Evolutionary conservation across 2,888 invertebrate species (phyloP).

Genomic region (Sesia bembeciformis): DNA sequence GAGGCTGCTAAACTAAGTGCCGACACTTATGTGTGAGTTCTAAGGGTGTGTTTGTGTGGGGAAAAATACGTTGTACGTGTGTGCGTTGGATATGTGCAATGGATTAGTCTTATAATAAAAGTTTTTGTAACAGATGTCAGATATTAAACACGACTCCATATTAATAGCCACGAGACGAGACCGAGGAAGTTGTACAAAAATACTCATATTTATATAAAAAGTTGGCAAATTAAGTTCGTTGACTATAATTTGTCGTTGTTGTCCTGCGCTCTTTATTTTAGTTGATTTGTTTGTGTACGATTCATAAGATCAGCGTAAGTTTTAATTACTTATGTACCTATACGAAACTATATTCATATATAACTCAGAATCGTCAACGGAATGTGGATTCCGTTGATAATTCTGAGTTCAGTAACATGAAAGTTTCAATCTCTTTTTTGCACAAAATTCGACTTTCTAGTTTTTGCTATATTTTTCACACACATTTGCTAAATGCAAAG

Average conservation of each 20-base stretch:
- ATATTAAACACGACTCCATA: slow-evolving; percentile 71
- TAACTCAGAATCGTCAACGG: too few relatives aligned
- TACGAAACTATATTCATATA: too few relatives aligned
- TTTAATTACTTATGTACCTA: too few relatives aligned
- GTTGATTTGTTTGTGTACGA: slow-evolving; percentile 41
- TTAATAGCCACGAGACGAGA: slow-evolving; percentile 61
- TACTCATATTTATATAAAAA: slow-evolving; percentile 49
- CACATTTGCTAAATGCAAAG: too few relatives aligned
- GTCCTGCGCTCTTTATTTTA: slow-evolving; percentile 32
- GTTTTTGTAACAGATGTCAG: slow-evolving; percentile 74
- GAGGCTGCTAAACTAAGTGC: slow-evolving; percentile 65
- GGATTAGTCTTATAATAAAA: slow-evolving; percentile 75
- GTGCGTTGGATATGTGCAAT: slow-evolving; percentile 51
- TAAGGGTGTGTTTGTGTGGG: slow-evolving; percentile 23
- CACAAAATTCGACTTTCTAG: too few relatives aligned
- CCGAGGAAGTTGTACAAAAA: slow-evolving; percentile 34
- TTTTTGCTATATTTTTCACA: too few relatives aligned
- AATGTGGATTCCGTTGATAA: too few relatives aligned
- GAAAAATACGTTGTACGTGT: slow-evolving; percentile 24
- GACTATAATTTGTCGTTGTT: slow-evolving; percentile 27
- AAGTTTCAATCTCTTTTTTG: too few relatives aligned
- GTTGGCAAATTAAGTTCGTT: slow-evolving; percentile 60
- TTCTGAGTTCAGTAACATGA: too few relatives aligned
- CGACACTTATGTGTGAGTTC: slow-evolving; percentile 44
- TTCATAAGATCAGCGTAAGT: background rate